A percentile compares a stretch with the other conserved stretches of the same genome.
phyloP scores from a whole-genome alignment of 1,140 invertebrate genomes.

The Brachionus sp. region DNA sequence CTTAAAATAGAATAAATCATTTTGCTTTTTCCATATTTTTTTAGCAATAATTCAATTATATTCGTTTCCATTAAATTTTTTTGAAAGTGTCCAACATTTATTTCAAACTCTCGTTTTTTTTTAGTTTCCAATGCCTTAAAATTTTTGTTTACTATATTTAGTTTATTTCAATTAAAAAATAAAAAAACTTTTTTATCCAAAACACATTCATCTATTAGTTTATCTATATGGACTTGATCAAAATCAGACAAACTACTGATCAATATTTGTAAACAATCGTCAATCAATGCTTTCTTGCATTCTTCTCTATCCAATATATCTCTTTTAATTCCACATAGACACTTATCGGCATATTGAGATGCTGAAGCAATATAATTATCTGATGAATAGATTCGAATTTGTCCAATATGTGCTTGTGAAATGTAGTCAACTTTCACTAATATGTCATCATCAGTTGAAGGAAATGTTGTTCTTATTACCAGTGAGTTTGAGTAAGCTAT shows the following conservation, averaged over 20 bases:
- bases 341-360: not conserved
- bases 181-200: not conserved
- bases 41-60: not conserved
- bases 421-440: not conserved
- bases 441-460: not conserved
- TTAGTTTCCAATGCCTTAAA: not conserved
- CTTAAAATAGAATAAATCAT: not conserved
- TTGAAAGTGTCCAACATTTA: not conserved
- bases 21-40: not conserved
- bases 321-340: not conserved
- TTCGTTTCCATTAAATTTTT: not conserved
- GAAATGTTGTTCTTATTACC: not conserved
- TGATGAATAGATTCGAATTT: not conserved
- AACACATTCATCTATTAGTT: not conserved
- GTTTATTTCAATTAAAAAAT: too few species aligned
- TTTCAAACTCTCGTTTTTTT: not conserved
- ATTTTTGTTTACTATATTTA: too few species aligned
- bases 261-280: not conserved
- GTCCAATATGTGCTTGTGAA: not conserved
- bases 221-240: not conserved
- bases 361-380: not conserved
- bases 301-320: not conserved
- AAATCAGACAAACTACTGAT: not conserved
- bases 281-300: not conserved
- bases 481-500: not conserved